Evolutionary conservation across 2,888 invertebrate genomes (phyloP), one percentile per base, ranked within the genome.

Genomic region (Scaeva pyrastri): DNA sequence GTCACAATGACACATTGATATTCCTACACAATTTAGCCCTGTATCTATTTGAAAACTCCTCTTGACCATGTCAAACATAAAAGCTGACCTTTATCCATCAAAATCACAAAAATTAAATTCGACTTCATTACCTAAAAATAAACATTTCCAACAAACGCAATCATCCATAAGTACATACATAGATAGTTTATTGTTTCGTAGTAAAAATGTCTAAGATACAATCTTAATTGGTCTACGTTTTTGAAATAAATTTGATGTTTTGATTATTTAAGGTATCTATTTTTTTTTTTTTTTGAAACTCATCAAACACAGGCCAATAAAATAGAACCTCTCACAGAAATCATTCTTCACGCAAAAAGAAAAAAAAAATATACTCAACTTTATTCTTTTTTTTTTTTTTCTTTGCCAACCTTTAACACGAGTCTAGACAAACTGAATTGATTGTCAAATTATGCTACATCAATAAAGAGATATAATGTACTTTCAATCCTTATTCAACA

Each of bases 341-440:
- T 39, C 36, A 36, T 50, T 50, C 11, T 3, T 10, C 10, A 0
- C 56, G 19, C 8, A n/a, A 56, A 36, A 5, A 58, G 12, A 14
- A 21, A 23, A 31, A 5, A 48, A 10, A 48, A 48, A 48, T 19
- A 12, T 19, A 12, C 2, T 56, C 16, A 16, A 21, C 4, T 58
- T 39, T 21, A 41, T 21, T n/a, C n/a, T n/a, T n/a, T n/a, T n/a
- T n/a, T n/a, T n/a, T n/a, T n/a, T n/a, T n/a, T n/a, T 14, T 43
- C 31, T 52, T 43, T 1, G 2, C 5, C 4, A 23, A 43, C 60
- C 60, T 21, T 23, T 41, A 60, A n/a, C 43, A 62, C 43, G n/a
- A 43, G 62, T 43, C 64, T 45, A 64, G 64, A 45, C 64, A 48
- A 64, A 64, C 64, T 64, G 64, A 64, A 41, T 43, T 64, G 45